Evolutionary conservation across 2,888 invertebrate genomes (phyloP).

Genomic region (Poecilobothrus nobilitatus): DNA sequence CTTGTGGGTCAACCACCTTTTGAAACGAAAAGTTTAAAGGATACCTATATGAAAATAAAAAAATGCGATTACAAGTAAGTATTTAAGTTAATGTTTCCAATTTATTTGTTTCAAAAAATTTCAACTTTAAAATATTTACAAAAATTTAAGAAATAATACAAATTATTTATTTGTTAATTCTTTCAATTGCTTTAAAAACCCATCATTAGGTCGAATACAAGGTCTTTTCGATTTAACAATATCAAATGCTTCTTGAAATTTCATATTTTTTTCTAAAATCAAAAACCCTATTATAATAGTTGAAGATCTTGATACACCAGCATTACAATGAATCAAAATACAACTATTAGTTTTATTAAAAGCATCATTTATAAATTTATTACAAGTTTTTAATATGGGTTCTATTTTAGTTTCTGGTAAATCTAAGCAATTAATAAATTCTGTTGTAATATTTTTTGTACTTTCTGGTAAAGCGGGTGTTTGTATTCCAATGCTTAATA

Average conservation of each 20-base stretch:
- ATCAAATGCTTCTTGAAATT: conserved; percentile 56
- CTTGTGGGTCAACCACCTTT: conserved; percentile 97
- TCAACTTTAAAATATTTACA: background rate
- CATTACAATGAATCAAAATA: conserved; percentile 83
- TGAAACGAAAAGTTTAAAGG: conserved; percentile 88
- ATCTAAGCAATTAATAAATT: conserved; percentile 61
- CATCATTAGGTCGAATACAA: conserved; percentile 69
- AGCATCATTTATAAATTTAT: conserved; percentile 57
- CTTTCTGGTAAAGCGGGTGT: conserved; percentile 33
- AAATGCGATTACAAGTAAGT: conserved; percentile 80
- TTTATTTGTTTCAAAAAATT: too few relatives aligned
- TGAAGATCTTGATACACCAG: conserved; percentile 80
- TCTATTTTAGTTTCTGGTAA: conserved; percentile 59
- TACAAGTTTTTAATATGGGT: conserved; percentile 47
- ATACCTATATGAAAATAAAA: conserved; percentile 91
- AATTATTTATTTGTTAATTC: conserved; percentile 20
- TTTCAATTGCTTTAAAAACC: conserved; percentile 64
- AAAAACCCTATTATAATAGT: conserved; percentile 72
- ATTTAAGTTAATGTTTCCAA: background rate
- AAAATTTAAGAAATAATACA: background rate
- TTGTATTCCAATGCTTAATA: conserved; percentile 68
- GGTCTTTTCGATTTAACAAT: conserved; percentile 59
- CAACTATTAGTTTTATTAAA: conserved; percentile 42
- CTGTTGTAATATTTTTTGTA: conserved; percentile 27
- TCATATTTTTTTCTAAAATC: conserved; percentile 53